Conservation (phyloP, 2,888 invertebrate species). For the Eumacrocentrus americanus region DNA sequence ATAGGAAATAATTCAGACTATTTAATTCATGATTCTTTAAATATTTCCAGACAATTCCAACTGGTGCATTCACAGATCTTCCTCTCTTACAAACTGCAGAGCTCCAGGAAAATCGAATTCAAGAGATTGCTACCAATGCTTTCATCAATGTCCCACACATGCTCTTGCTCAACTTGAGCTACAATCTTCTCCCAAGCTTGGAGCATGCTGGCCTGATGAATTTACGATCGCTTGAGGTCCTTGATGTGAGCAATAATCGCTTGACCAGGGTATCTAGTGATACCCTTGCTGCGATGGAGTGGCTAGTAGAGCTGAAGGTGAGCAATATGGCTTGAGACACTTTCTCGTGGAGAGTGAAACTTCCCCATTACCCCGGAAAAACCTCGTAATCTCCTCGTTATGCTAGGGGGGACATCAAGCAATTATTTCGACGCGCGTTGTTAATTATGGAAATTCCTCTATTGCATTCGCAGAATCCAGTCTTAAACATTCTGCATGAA, state of each 20-base stretch:
- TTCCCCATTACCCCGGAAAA: constrained; percentile 35
- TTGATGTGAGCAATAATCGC: constrained; percentile 83
- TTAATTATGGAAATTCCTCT: constrained; percentile 45
- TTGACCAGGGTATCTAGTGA: constrained; percentile 70
- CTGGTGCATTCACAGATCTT: constrained; percentile 77
- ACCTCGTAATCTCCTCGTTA: constrained; percentile 41
- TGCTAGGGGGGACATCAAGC: constrained; percentile 36
- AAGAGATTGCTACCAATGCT: constrained; percentile 74
- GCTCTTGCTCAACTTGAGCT: constrained; percentile 81
- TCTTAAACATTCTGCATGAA: not conserved
- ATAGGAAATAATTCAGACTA: too few relatives aligned
- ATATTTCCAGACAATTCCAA: constrained; percentile 65
- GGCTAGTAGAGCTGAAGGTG: constrained; percentile 82
- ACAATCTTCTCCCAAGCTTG: constrained; percentile 77
- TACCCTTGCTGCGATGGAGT: constrained; percentile 79
- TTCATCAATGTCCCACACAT: constrained; percentile 80
- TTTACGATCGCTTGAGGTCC: constrained; percentile 79
- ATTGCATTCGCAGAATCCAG: not conserved
- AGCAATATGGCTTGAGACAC: constrained; percentile 35
- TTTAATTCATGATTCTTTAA: not conserved
- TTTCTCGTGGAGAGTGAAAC: constrained; percentile 56
- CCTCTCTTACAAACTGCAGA: constrained; percentile 77
- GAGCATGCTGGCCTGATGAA: constrained; percentile 77
- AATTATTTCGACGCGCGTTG: constrained; percentile 49
- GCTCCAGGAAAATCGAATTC: constrained; percentile 79